Evolutionary conservation across 2,113 vertebrate genomes (phyloP), one percentile per base, ranked within the genome.

Genomic region (Rhabdornis inornatus): DNA sequence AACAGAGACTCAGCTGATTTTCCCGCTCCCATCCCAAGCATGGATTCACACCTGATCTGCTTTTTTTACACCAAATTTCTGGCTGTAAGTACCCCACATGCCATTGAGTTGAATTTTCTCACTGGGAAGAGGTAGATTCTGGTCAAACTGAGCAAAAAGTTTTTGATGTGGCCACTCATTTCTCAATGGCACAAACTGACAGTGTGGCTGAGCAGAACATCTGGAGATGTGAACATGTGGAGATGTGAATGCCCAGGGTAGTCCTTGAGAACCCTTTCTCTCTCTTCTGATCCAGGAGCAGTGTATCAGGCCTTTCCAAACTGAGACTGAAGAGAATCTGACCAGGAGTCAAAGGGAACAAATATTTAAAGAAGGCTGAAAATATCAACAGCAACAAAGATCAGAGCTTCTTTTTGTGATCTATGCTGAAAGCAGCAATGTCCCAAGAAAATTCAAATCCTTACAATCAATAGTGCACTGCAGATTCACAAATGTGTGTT

Each of bases 391-490:
- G 53, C 1, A 0, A 0, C 21, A 16, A 69, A 82, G 60, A 74
- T 63, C 50, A 65, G 63, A 89, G 50, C 27, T 89, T 11, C 31
- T 55, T 35, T 53, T 64, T 33, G 64, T 13, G 24, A 60, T 68
- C 37, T 71, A 3, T 3, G 2, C 44, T 17, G 31, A 28, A 45
- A 92, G 66, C 44, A 78, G 53, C 28, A 79, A 27, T 53, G 14
- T 81, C 65, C 53, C 20, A 33, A 87, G 57, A 91, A 87, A 95
- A 92, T 76, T 42, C 49, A 47, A 3, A 72, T 53, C 66, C 78
- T 53, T 53, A 1, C 27, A 74, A 57, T 18, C 60, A 6, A 0
- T 3, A 30, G 37, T 11, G 13, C 30, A 19, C 57, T 49, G 15
- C 15, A 92, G 71, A 44, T 33, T 56, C 64, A 47, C 8, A 24